Base-by-base conservation (phyloP, 1,140 invertebrate genomes). In the Drosophila punjabiensis region DNA sequence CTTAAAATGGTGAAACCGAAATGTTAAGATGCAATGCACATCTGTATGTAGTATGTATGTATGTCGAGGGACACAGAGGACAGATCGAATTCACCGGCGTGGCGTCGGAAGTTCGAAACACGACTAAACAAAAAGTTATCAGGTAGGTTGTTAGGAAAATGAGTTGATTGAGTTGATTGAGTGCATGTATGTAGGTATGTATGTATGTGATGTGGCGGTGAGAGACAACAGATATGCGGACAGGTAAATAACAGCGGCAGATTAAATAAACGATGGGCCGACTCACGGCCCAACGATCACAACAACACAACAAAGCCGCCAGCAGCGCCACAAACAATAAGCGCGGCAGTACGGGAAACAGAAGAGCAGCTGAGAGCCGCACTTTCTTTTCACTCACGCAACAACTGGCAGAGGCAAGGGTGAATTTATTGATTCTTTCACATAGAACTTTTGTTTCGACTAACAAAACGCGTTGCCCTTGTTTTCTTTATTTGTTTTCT, bases 121-220 rank as follows among this genome's bases (percentile, higher is more conserved):
- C 78, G 78, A 88, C 85, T 88, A 76, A 88, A 56, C 69, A 79
- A 85, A 79, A 64, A 76, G 30, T 81, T 79, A 71, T 56, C 69
- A 53, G 58, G 41, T 33, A 68, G 56, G 52, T 53, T 45, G 79
- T 63, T 71, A 58, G 33, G 20, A 68, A 70, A 70, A 52, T 70
- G 55, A 84, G 76, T 89, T 89, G 68, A 89, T 81, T 70, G 55
- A 84, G 76, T 89, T 89, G 68, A 89, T 81, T 75, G 53, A 68
- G 41, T 39, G 45, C 55, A 58, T 58, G 59, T 73, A 35, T 62
- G 59, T 73, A 35, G 20, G 33, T 65, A 28, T 37, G 56, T 35
- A 37, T 33, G 18, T 55, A 18, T 68, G 53, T 37, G 33, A 14
- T 48, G 47, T 48, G 20, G 45, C 50, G n/a, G 50, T 32, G n/a